Evolutionary conservation across 1,140 invertebrate genomes (phyloP), one percentile per base, ranked within the genome.

Genomic region (Halesus radiatus): DNA sequence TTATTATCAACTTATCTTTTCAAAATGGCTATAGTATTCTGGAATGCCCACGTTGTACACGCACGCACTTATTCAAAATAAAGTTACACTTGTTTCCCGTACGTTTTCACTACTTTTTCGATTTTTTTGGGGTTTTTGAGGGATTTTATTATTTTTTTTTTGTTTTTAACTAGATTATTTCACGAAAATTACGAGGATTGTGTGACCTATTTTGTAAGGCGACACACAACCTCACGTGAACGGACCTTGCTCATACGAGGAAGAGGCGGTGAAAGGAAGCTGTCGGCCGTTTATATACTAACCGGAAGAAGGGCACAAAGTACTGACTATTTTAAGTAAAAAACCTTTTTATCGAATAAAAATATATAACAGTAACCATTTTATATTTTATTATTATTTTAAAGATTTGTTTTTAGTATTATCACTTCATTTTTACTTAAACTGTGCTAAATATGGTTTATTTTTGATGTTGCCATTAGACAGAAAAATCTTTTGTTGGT

Each of bases 111-210:
- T 89, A 88, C 90, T 92, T 92, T 92, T 91, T 87, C 89, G 90
- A 91, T 92, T 92, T 92, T 93, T 93, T 93, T 91, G 88, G 86
- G 86, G 90, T 92, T 93, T 93, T 92, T 87, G 87, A 86, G 86
- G 87, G 88, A 89, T 89, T 89, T 90, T 92, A 91, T 91, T 90
- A 88, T 90, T 92, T 93, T 93, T 93, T 94, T 92, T 92, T 91
- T 91, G 91, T 92, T 92, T 94, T 93, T 93, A 92, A 91, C 89
- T 91, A 91, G 91, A 92, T 94, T 94, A 93, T 91, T 92, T 92
- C 92, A 93, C 92, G 91, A 93, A 91, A 92, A 92, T 90, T 88
- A 89, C 89, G 92, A 94, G 93, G 93, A 93, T 94, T 94, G 94
- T 94, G 94, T 94, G 92, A 93, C 93, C 93, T 93, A 91, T 91